Base-by-base conservation (phyloP, 2,888 invertebrate genomes). In the Subacronicta megacephala region DNA sequence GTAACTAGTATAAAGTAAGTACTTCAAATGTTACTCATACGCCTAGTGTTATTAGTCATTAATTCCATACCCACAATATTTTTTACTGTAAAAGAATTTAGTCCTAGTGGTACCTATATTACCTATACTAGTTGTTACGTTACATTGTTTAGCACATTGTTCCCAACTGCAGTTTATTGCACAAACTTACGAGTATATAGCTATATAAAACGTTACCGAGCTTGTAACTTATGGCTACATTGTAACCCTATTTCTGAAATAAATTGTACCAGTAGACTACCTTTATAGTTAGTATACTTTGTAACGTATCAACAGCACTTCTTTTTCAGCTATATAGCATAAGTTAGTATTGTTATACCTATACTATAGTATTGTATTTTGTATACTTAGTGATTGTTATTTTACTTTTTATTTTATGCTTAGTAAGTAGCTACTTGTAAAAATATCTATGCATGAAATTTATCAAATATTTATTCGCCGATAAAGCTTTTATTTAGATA, bases 1-100 rank as follows among this genome's bases (percentile, higher is more conserved):
- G 52, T 59, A 51, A 51, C 59, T 65, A 53, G 37, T 35, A 16
- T 50, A 65, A 59, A 71, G 68, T 78, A 61, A 72, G 68, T 76
- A 35, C 45, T 42, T 29, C 4, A 23, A 16, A 3, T 23, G 10
- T 44, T 15, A 35, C 1, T 12, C 7, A 4, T 33, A 33, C n/a
- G 9, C 40, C 7, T 26, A 17, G 18, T 35, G 20, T 31, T 37
- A n/a, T 23, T 18, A 10, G 5, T 9, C 9, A 9, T 23, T 13
- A 4, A 9, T 35, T 29, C 1, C 10, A 23, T 59, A 42, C 51
- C 49, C 54, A 46, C 51, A 57, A 29, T 45, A 42, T 54, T 37
- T n/a, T 44, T 44, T 37, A 12, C n/a, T 40, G 18, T 62, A 13
- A 16, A 20, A 29, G 16, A 16, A 41, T 43, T 52, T 53, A 33